phyloP scores from a whole-genome alignment of 2,888 invertebrate genomes.

The Parnassius apollo region DNA sequence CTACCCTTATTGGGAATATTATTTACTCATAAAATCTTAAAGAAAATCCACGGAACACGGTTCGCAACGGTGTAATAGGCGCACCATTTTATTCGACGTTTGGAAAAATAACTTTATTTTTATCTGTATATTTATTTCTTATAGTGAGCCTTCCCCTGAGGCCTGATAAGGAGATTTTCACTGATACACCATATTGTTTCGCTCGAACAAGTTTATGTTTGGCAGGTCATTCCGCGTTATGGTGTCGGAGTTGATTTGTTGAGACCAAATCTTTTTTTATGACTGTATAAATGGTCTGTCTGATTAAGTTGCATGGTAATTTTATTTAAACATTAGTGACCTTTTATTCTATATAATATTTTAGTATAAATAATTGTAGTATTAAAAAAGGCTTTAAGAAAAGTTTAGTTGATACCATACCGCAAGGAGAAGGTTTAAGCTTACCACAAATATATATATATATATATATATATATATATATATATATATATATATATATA shows the following conservation, averaged over 20 bases:
- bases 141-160: slow-evolving; percentile 48
- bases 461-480: too few species aligned
- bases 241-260: slow-evolving; percentile 28
- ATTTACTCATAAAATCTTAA: too few species aligned
- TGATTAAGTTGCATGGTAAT: background rate
- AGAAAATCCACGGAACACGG: too few species aligned
- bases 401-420: too few species aligned
- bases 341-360: too few species aligned
- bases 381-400: too few species aligned
- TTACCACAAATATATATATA: too few species aligned
- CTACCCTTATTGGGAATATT: too few species aligned
- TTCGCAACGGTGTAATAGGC: slow-evolving; percentile 49
- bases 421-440: too few species aligned
- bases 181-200: slow-evolving; percentile 53
- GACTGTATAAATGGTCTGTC: slow-evolving; percentile 18
- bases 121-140: slow-evolving; percentile 71
- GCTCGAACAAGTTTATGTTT: slow-evolving; percentile 44
- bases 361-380: too few species aligned
- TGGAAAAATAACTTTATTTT: slow-evolving; percentile 74
- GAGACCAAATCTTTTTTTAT: slow-evolving; percentile 9
- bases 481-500: too few species aligned
- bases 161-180: slow-evolving; percentile 61
- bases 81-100: slow-evolving; percentile 56
- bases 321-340: background rate
- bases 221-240: slow-evolving; percentile 50